Evolutionary conservation across 2,113 vertebrate genomes (phyloP).

Genomic region (Struthio camelus): DNA sequence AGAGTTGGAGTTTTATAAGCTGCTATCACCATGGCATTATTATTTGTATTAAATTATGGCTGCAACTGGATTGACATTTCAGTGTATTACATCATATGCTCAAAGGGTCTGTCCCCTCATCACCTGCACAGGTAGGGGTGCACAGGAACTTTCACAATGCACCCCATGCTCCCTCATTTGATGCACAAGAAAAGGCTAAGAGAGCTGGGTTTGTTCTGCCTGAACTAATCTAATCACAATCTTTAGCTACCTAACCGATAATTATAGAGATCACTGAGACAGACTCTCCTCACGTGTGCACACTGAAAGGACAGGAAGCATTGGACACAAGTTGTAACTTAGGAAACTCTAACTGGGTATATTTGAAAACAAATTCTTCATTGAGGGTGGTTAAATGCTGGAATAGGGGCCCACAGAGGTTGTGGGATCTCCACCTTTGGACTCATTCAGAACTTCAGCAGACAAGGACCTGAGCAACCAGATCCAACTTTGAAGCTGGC

Average conservation of each 20-base stretch:
- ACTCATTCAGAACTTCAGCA: too few species aligned
- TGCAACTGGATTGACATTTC: background rate
- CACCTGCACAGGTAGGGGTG: background rate
- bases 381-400: background rate
- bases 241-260: background rate
- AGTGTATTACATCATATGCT: background rate
- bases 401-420: too few species aligned
- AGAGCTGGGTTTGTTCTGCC: background rate
- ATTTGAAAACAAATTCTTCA: background rate
- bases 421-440: too few species aligned
- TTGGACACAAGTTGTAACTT: background rate
- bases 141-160: background rate
- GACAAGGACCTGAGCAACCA: too few species aligned
- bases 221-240: background rate
- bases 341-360: background rate
- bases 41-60: background rate
- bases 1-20: background rate
- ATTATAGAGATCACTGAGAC: background rate
- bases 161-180: background rate
- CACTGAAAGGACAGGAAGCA: background rate
- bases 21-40: background rate
- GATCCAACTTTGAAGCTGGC: too few species aligned
- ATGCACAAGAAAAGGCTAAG: background rate
- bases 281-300: background rate
- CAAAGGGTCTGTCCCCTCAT: background rate